Evolutionary conservation across 2,888 invertebrate species (phyloP), one percentile per base, ranked within the genome.

Genomic region (Erannis defoliaria): DNA sequence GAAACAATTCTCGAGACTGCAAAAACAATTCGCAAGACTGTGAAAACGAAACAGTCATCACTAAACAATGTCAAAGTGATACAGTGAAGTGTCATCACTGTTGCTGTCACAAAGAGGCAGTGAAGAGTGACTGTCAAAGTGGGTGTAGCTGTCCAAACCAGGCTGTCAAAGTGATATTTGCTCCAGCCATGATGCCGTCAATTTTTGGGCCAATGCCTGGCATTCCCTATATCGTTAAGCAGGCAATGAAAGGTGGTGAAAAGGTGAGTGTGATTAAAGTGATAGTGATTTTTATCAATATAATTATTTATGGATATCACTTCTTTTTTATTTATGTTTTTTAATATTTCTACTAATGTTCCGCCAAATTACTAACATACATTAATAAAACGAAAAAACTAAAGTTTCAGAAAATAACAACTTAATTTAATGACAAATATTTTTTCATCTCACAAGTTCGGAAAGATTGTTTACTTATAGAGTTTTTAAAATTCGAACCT

Each of bases 131-230:
- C 29, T 86, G 85, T 48, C 62, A 62, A 55, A 64, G 49, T 1
- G 72, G 66, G 0, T 56, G 62, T 21, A 71, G 71, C 66, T 86
- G 85, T 71, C 80, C 82, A 57, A 76, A 70, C 59, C 78, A 80
- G 31, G 72, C 83, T 42, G 87, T 90, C 45, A 90, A 90, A 77
- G 87, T 91, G 60, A 88, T 91, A 0, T 86, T 92, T 56, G 85
- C 92, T 1, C 89, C 91, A 64, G 81, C 90, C 0, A 91, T 92
- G 91, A 85, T 92, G 84, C 87, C 90, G 0, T 82, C 89, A 0
- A 77, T 91, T 1, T 90, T 85, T 14, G 87, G 88, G 0, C 77
- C 82, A 0, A 73, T 89, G 0, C 83, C 88, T 0, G 86, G 84
- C 0, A 76, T 88, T 0, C 91, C 90, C 0, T 92, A 89, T 26